These are phyloP conservation scores for Drosophila gunungcola DNA, from an alignment of 1,140 invertebrate genomes.

Conservation along the genomic window DNA sequence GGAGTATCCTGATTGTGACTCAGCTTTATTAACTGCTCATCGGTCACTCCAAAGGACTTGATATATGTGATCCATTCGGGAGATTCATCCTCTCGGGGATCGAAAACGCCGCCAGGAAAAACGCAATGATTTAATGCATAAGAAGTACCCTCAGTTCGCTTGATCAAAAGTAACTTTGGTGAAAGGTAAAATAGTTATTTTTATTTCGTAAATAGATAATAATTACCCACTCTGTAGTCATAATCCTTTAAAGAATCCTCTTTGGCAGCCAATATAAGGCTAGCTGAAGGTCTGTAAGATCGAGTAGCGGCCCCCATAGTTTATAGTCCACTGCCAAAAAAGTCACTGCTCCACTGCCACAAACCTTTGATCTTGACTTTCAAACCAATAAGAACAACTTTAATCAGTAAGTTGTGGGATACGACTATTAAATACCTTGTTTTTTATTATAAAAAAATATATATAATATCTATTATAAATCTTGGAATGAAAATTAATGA, in stretches of 20 bases:
- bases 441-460: background rate
- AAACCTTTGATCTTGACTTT: conserved; percentile 28
- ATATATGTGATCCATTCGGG: conserved; percentile 90
- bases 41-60: conserved; percentile 86
- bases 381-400: background rate
- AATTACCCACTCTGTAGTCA: conserved; percentile 53
- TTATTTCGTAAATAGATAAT: conserved; percentile 1
- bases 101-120: conserved; percentile 93
- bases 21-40: conserved; percentile 85
- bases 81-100: conserved; percentile 88
- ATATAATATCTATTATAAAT: background rate
- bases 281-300: conserved; percentile 77
- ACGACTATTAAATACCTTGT: conserved; percentile 2
- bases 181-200: background rate
- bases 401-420: background rate
- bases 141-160: conserved; percentile 87
- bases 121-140: conserved; percentile 91
- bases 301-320: conserved; percentile 26
- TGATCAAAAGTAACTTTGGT: conserved; percentile 87
- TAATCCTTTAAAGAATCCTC: conserved; percentile 37
- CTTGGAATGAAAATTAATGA: too few relatives aligned
- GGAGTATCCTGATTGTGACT: conserved; percentile 84
- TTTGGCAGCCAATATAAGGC: conserved; percentile 81
- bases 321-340: background rate
- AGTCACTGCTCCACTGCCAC: background rate